These are phyloP conservation scores for Gopherus flavomarginatus DNA, from an alignment of 2,113 vertebrate genomes.

Conservation along the genomic window DNA sequence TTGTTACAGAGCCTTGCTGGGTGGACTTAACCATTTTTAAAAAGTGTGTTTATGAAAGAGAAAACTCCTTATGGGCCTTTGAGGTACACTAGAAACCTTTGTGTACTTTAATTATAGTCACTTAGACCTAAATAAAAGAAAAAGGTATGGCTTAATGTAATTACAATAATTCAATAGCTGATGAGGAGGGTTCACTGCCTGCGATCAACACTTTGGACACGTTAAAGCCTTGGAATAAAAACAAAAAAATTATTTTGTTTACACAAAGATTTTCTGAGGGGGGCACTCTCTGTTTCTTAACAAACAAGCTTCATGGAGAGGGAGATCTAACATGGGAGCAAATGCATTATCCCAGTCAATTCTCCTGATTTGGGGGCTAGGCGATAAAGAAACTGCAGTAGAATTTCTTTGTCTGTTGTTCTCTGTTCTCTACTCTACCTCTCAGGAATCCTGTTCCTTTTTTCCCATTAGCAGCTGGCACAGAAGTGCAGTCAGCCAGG, in stretches of 20 bases:
- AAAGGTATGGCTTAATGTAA: not conserved
- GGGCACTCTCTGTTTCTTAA: not conserved
- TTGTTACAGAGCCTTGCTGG: not conserved
- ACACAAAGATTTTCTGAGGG: not conserved
- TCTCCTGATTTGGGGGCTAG: not conserved
- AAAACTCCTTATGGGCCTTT: rapidly evolving
- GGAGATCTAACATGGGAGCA: not conserved
- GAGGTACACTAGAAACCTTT: not conserved
- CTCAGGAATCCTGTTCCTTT: not conserved
- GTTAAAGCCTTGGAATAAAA: not conserved
- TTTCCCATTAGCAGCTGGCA: constrained; percentile 3
- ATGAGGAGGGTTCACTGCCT: not conserved
- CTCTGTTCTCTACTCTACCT: not conserved
- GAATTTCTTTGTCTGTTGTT: not conserved
- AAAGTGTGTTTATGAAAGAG: not conserved
- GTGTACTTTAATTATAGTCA: not conserved
- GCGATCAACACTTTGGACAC: not conserved
- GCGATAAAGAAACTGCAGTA: not conserved
- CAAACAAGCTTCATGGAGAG: not conserved
- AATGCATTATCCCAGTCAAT: not conserved
- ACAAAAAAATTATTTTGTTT: not conserved
- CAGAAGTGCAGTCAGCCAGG: not conserved
- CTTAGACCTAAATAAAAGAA: not conserved
- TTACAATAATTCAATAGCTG: not conserved
- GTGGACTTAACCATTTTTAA: not conserved